Evolutionary conservation across 2,888 invertebrate species (phyloP).

Genomic region (Agapostemon virescens): DNA sequence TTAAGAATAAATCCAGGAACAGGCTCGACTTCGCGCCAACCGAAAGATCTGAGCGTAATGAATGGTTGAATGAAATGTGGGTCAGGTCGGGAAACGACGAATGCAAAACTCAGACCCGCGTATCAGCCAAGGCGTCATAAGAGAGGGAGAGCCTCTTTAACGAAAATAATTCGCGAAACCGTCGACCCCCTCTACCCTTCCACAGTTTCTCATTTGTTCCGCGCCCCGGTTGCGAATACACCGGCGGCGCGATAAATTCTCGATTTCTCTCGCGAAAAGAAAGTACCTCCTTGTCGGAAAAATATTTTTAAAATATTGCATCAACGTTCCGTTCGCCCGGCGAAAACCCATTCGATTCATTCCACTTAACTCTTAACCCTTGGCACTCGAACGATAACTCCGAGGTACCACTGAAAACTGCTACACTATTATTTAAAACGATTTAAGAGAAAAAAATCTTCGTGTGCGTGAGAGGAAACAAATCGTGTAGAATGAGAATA

Average conservation of each 20-base stretch:
- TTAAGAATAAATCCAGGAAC: constrained; percentile 39
- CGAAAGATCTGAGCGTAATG: constrained; percentile 46
- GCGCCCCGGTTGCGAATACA: not conserved
- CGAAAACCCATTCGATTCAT: no score
- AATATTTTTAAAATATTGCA: not conserved
- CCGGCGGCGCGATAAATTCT: not conserved
- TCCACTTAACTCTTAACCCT: no score
- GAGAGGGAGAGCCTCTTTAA: not conserved
- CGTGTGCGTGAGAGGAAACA: no score
- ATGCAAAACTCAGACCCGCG: constrained; percentile 38
- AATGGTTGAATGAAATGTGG: constrained; percentile 52
- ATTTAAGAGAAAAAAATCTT: no score
- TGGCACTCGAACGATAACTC: no score
- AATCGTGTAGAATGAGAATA: no score
- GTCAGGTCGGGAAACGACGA: constrained; percentile 48
- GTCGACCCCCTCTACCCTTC: constrained; percentile 25
- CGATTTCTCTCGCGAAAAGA: not conserved
- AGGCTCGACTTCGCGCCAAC: constrained; percentile 24
- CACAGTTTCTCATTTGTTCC: constrained; percentile 42
- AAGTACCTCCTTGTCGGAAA: not conserved
- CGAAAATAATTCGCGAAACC: constrained; percentile 41
- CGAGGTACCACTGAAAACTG: no score
- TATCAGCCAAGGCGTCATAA: constrained; percentile 26
- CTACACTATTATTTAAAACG: no score
- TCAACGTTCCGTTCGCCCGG: no score